Conservation (phyloP, 2,888 invertebrate species). For the Antitype chi region DNA sequence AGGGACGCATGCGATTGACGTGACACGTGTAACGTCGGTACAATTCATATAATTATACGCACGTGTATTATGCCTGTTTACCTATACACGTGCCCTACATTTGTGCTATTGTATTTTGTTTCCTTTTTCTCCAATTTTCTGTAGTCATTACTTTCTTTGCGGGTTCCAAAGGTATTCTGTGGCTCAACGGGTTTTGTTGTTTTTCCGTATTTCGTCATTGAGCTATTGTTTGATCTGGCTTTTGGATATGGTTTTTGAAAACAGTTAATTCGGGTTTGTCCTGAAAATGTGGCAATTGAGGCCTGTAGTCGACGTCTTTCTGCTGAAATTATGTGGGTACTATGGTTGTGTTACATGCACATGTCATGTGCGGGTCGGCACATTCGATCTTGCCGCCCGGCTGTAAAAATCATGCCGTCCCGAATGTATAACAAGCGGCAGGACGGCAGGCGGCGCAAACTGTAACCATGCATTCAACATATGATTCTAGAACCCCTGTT, state of each 20-base stretch:
- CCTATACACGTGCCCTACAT: background rate
- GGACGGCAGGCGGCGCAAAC: too few relatives aligned
- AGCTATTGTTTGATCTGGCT: background rate
- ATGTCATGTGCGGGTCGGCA: too few relatives aligned
- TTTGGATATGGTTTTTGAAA: background rate
- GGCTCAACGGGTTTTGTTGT: background rate
- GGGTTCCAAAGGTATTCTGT: background rate
- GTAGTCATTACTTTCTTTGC: background rate
- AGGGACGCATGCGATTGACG: slow-evolving; percentile 2
- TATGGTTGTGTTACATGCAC: too few relatives aligned
- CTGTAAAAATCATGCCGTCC: too few relatives aligned
- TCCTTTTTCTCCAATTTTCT: background rate
- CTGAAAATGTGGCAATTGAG: background rate
- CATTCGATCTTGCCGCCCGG: too few relatives aligned
- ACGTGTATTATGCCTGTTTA: background rate
- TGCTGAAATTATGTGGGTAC: too few relatives aligned
- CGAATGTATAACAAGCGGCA: too few relatives aligned
- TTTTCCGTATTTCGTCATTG: background rate
- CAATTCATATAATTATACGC: slow-evolving; percentile 10
- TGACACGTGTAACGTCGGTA: slow-evolving; percentile 24
- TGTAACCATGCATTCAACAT: too few relatives aligned
- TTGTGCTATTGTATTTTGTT: background rate
- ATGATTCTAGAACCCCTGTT: too few relatives aligned
- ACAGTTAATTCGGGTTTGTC: background rate
- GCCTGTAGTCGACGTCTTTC: too few relatives aligned